Base-by-base conservation (phyloP, 2,113 vertebrate species). In the Mormoops blainvillei region DNA sequence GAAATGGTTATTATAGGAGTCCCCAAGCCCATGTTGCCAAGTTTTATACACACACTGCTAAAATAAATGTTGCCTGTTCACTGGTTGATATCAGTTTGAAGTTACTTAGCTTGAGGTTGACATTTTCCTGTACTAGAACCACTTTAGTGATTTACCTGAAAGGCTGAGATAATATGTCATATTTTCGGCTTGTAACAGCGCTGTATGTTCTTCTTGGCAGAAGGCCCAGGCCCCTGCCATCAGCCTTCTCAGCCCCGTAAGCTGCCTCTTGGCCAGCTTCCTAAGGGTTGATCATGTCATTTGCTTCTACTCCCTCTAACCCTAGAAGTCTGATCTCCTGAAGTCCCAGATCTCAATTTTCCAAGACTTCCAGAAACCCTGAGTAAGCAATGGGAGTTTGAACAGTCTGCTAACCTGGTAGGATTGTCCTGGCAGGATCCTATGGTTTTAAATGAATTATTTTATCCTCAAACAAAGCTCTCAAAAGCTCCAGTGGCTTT, bases 211-310 rank as follows among this genome's bases (percentile, higher is more conserved):
- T 31, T 43, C 38, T 22, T n/a, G 31, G 38, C n/a, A 15, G 28
- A 24, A 45, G 28, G 20, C 24, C n/a, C 10, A n/a, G 10, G 54
- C 16, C 16, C 36, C 20, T 0, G 4, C 0, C 1, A 7, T 41
- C 31, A 26, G 45, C 18, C 43, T n/a, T 38, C 54, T n/a, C 3
- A 41, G 61, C n/a, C 8, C 14, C 10, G 28, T 33, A 13, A 2
- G 16, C 45, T 15, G 56, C 41, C 18, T 63, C 24, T 63, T 14
- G 28, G 26, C 56, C 41, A 41, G 41, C 19, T 31, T 68, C 45
- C 38, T 36, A 19, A 14, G 36, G 24, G 11, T 3, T 90, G 41
- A 41, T 45, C 14, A 2, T 3, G 9, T 80, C 36, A 63, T 38
- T 48, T 76, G 33, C 70, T 76, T 48, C 74, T 87, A 24, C 7